A percentile compares a stretch with the other conserved stretches of the same genome.
Evolutionary conservation across 1,140 invertebrate genomes (phyloP).

Genomic region (Drosophila murphyi): DNA sequence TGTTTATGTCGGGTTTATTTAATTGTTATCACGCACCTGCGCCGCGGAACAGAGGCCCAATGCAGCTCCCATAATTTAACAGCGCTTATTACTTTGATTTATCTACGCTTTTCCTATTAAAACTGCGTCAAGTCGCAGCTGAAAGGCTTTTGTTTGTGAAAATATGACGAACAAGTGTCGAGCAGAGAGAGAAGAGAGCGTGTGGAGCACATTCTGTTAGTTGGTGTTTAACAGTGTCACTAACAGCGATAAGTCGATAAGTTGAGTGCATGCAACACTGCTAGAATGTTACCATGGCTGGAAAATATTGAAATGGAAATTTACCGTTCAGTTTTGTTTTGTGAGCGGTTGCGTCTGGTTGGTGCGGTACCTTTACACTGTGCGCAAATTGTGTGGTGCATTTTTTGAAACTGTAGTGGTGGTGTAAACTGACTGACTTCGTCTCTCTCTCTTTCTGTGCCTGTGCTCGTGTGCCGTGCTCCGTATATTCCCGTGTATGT

Average conservation of each 20-base stretch:
- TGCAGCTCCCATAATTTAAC: conserved; percentile 86
- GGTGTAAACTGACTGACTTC: conserved; percentile 45
- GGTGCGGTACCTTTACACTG: conserved; percentile 51
- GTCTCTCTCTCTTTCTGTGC: conserved; percentile 48
- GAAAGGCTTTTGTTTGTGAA: conserved; percentile 64
- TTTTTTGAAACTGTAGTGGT: conserved; percentile 65
- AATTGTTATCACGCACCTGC: conserved; percentile 85
- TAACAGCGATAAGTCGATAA: conserved; percentile 31
- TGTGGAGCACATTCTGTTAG: conserved; percentile 21
- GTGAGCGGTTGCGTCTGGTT: conserved; percentile 64
- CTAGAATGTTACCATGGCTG: conserved; percentile 46
- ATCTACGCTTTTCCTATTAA: conserved; percentile 29
- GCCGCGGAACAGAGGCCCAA: conserved; percentile 88
- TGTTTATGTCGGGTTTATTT: not conserved
- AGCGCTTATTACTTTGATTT: not conserved
- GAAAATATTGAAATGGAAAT: conserved; percentile 53
- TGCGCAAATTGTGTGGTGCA: conserved; percentile 55
- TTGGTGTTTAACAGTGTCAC: not conserved
- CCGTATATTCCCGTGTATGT: conserved; percentile 39
- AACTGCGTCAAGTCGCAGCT: conserved; percentile 34
- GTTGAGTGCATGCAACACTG: conserved; percentile 27
- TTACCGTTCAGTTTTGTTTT: conserved; percentile 58
- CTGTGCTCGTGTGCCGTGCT: conserved; percentile 26
- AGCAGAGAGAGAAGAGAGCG: conserved; percentile 6
- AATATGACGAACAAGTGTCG: conserved; percentile 28